A percentile compares a stretch with the other conserved stretches of the same genome.
These are phyloP conservation scores for Melanostigma gelatinosum DNA, from an alignment of 2,113 vertebrate genomes.

Conservation along the genomic window DNA sequence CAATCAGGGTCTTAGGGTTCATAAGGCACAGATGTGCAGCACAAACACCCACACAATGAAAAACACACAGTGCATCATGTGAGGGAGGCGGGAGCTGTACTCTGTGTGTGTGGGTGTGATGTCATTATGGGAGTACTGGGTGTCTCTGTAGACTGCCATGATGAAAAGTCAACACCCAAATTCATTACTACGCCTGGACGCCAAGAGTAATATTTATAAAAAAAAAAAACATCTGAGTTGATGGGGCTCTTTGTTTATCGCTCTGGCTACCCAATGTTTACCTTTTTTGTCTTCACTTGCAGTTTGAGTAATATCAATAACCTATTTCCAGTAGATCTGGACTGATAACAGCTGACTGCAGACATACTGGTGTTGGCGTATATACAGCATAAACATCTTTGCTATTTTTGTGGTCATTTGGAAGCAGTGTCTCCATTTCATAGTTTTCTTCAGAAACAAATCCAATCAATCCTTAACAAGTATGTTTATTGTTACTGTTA, in stretches of 20 bases:
- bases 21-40: slow-evolving; percentile 54
- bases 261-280: background rate
- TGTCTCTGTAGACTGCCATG: slow-evolving; percentile 13
- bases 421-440: background rate
- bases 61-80: slow-evolving; percentile 27
- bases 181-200: background rate
- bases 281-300: background rate
- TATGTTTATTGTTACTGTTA: background rate
- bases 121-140: slow-evolving; percentile 37
- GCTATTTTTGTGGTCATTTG: background rate
- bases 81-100: slow-evolving; percentile 10
- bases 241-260: background rate
- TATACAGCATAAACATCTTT: background rate
- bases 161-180: slow-evolving; percentile 40
- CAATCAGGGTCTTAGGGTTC: slow-evolving; percentile 57
- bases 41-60: slow-evolving; percentile 32
- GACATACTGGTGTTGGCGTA: background rate
- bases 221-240: background rate
- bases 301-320: background rate
- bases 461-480: background rate
- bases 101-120: slow-evolving; percentile 12
- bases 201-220: slow-evolving; percentile 13
- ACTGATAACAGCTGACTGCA: background rate
- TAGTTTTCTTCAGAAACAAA: background rate
- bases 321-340: background rate